Evolutionary conservation across 2,797 vertebrate genomes (phyloP).

Genomic region (Trematomus bernacchii): DNA sequence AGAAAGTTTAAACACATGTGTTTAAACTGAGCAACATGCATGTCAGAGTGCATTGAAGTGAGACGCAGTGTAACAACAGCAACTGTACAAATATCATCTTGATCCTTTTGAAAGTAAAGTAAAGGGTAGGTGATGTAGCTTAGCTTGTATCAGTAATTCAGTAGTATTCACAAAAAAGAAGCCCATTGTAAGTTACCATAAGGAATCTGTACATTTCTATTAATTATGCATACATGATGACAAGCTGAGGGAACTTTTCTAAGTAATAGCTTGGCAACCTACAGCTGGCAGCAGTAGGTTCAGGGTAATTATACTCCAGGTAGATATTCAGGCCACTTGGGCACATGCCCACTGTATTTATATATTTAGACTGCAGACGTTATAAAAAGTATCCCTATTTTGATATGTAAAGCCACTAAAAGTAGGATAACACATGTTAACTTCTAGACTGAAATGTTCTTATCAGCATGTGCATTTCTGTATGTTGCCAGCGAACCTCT

Average conservation of each 20-base stretch:
- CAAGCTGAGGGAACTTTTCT: constrained; percentile 17
- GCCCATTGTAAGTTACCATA: constrained; percentile 21
- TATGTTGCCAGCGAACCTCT: neutral
- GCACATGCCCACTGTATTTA: constrained; percentile 4
- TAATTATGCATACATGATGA: constrained; percentile 26
- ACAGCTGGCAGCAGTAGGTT: constrained; percentile 25
- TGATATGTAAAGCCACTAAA: neutral
- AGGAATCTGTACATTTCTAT: constrained; percentile 33
- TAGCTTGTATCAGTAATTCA: neutral
- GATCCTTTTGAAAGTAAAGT: neutral
- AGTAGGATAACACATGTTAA: neutral
- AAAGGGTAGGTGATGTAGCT: neutral
- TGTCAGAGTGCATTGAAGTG: neutral
- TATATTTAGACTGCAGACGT: neutral
- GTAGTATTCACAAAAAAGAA: neutral
- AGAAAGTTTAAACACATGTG: neutral
- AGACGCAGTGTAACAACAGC: neutral
- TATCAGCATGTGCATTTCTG: constrained; percentile 1
- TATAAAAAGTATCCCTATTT: neutral
- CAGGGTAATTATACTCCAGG: constrained; percentile 14
- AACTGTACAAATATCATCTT: neutral
- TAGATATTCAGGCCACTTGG: constrained; percentile 3
- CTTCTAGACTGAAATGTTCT: neutral
- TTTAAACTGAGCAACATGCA: neutral
- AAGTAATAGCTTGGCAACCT: constrained; percentile 18